Conservation (phyloP, 1,140 invertebrate genomes). For the Macrotrachela quadricornifera region DNA sequence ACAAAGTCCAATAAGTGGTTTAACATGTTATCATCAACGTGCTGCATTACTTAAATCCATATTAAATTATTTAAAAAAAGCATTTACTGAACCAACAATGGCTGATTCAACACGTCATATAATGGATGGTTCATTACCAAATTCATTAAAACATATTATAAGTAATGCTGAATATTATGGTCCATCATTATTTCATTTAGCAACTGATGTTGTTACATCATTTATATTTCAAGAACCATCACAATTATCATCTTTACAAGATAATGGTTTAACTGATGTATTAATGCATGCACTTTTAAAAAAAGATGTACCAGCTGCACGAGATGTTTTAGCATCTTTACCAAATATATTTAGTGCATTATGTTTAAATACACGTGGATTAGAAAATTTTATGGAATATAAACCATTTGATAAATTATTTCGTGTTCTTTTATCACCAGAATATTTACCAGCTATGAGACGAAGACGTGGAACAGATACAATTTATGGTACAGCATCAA, state of each 20-base stretch:
- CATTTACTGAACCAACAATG: constrained; percentile 40
- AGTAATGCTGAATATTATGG: constrained; percentile 80
- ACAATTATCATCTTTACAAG: constrained; percentile 50
- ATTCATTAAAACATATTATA: constrained; percentile 64
- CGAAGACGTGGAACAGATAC: constrained; percentile 55
- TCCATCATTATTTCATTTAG: constrained; percentile 60
- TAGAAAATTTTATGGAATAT: constrained; percentile 55
- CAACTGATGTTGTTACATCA: constrained; percentile 69
- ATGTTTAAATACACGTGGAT: constrained; percentile 58
- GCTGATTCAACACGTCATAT: constrained; percentile 8
- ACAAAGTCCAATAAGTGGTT: background rate
- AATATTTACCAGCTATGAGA: constrained; percentile 64
- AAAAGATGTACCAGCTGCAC: constrained; percentile 65
- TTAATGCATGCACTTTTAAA: constrained; percentile 60
- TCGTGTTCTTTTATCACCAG: constrained; percentile 53
- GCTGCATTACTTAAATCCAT: constrained; percentile 66
- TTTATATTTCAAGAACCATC: constrained; percentile 82
- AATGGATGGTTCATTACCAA: constrained; percentile 66
- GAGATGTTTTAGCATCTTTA: constrained; percentile 64
- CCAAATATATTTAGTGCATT: constrained; percentile 75
- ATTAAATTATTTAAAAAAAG: constrained; percentile 71
- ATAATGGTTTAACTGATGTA: constrained; percentile 69
- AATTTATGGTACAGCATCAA: constrained; percentile 43
- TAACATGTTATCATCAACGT: constrained; percentile 51
- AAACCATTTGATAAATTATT: constrained; percentile 65